Evolutionary conservation across 1,140 invertebrate species (phyloP).

Genomic region (Kradibia gibbosae): DNA sequence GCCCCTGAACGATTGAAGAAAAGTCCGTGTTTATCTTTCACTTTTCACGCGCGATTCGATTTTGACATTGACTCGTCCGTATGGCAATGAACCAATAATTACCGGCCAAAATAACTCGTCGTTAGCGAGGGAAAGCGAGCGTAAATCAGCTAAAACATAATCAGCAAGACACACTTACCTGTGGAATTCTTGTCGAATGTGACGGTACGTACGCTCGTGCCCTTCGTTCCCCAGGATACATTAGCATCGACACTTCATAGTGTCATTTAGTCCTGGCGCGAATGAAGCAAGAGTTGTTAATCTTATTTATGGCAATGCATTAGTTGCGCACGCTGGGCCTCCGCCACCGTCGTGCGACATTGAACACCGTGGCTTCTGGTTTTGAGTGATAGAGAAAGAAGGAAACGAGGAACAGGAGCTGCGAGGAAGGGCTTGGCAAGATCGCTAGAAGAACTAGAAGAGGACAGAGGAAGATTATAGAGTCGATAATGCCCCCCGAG

Average conservation of each 20-base stretch:
- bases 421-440: conserved; percentile 4
- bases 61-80: background rate
- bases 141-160: background rate
- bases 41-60: background rate
- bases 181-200: too few relatives aligned
- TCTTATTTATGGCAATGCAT: background rate
- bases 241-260: too few relatives aligned
- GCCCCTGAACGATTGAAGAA: background rate
- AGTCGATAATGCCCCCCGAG: conserved; percentile 64
- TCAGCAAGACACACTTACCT: background rate
- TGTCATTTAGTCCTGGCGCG: background rate
- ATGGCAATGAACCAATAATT: background rate
- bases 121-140: background rate
- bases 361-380: conserved; percentile 37
- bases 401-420: background rate
- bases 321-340: background rate
- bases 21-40: background rate
- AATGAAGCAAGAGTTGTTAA: background rate
- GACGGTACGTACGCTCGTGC: too few relatives aligned
- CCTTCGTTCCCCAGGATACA: too few relatives aligned
- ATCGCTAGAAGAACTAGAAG: conserved; percentile 13
- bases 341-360: background rate
- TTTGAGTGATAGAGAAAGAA: conserved; percentile 24
- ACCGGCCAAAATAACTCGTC: background rate
- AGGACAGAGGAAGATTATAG: conserved; percentile 62